A percentile compares a stretch with the other conserved stretches of the same genome.
These are phyloP conservation scores for Progne subis DNA, from an alignment of 2,113 vertebrate species.

Conservation along the genomic window DNA sequence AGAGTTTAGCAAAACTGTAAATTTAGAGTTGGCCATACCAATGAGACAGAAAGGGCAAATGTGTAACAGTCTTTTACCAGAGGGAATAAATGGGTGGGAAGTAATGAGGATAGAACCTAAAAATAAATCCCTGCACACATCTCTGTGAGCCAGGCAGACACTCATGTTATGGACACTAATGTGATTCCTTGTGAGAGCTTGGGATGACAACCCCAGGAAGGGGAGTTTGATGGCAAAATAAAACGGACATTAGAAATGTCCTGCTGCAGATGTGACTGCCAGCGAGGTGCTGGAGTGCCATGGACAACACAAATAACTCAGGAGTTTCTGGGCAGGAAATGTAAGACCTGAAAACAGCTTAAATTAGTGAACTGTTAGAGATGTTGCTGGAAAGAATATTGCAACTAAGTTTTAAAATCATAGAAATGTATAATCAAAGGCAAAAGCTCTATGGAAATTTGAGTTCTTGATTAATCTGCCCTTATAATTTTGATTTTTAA, in stretches of 20 bases:
- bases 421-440: not conserved
- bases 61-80: not conserved
- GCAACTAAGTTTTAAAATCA: not conserved
- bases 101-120: constrained; percentile 13
- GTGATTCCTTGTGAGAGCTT: constrained; percentile 6
- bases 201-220: not conserved
- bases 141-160: not conserved
- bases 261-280: not conserved
- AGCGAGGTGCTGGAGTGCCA: not conserved
- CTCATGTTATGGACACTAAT: not conserved
- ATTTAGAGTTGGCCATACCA: not conserved
- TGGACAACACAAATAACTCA: not conserved
- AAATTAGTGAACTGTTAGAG: not conserved
- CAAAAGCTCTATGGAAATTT: not conserved
- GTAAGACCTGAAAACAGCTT: not conserved
- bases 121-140: not conserved
- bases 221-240: not conserved
- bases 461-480: not conserved
- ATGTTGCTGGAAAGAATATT: not conserved
- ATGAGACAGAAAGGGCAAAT: not conserved
- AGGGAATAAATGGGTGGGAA: not conserved
- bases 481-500: not conserved
- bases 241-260: not conserved
- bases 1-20: not conserved
- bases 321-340: not conserved